These are phyloP conservation scores for Macrobrachium rosenbergii DNA, from an alignment of 1,140 invertebrate species.

Conservation along the genomic window DNA sequence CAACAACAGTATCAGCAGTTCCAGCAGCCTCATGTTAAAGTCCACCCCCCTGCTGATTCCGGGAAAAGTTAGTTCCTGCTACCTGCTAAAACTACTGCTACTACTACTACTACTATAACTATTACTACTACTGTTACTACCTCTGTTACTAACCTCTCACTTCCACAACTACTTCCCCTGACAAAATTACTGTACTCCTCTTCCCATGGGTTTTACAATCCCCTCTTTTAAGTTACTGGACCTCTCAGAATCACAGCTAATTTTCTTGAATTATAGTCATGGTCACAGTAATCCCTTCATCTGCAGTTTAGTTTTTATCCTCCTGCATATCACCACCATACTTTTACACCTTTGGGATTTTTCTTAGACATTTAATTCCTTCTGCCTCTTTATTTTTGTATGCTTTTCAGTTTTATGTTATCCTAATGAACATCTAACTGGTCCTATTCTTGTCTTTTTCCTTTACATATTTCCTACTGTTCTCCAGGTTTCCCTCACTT, in stretches of 20 bases:
- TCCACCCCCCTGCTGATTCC: slow-evolving; percentile 63
- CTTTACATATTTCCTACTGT: neutral
- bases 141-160: neutral
- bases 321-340: neutral
- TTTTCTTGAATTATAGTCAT: too few relatives aligned
- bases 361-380: neutral
- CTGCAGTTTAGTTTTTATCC: neutral
- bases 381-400: neutral
- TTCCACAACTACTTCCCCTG: neutral
- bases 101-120: neutral
- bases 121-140: neutral
- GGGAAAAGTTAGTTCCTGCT: slow-evolving; percentile 66
- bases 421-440: neutral
- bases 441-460: neutral
- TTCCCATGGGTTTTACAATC: slow-evolving; percentile 18
- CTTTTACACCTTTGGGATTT: neutral
- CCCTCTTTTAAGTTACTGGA: neutral
- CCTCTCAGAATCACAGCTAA: too few relatives aligned
- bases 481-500: neutral
- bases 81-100: neutral
- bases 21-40: slow-evolving; percentile 65
- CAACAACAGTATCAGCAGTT: slow-evolving; percentile 64
- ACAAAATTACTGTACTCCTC: slow-evolving; percentile 1
- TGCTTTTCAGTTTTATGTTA: neutral
- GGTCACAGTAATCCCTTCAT: neutral